These are phyloP conservation scores for Scolopax bukidnonensis DNA, from an alignment of 2,797 vertebrate species.

Conservation along the genomic window DNA sequence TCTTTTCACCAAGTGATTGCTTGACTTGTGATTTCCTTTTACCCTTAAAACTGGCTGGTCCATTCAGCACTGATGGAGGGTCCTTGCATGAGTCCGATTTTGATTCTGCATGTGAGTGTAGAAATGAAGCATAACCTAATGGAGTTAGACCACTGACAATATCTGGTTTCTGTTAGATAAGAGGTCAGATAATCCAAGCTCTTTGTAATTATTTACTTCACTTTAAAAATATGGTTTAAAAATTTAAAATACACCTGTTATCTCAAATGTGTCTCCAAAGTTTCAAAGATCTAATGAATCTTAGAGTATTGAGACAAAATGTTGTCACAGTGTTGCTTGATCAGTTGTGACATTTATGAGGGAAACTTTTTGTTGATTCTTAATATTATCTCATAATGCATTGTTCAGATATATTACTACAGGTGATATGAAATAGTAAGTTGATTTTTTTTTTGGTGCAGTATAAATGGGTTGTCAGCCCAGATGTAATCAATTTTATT, in stretches of 20 bases:
- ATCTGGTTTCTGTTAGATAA: background rate
- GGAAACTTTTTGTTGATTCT: background rate
- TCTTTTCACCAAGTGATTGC: background rate
- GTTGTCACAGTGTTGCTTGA: background rate
- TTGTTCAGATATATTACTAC: background rate
- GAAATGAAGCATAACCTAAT: background rate
- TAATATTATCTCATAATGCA: background rate
- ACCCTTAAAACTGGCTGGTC: background rate
- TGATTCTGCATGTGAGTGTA: background rate
- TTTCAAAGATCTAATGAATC: background rate
- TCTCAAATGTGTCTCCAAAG: background rate
- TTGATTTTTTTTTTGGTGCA: background rate
- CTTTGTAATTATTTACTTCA: background rate
- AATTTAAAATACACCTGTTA: background rate
- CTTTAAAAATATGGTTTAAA: background rate
- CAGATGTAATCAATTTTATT: background rate
- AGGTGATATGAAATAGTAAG: background rate
- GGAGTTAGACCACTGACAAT: background rate
- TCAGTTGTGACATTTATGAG: background rate
- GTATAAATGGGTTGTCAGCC: background rate
- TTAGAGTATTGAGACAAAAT: background rate
- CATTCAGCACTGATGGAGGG: background rate
- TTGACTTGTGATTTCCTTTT: background rate
- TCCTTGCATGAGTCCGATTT: background rate
- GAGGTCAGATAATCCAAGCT: background rate